These are phyloP conservation scores for Elachura formosa DNA, from an alignment of 2,113 vertebrate genomes.

Conservation along the genomic window DNA sequence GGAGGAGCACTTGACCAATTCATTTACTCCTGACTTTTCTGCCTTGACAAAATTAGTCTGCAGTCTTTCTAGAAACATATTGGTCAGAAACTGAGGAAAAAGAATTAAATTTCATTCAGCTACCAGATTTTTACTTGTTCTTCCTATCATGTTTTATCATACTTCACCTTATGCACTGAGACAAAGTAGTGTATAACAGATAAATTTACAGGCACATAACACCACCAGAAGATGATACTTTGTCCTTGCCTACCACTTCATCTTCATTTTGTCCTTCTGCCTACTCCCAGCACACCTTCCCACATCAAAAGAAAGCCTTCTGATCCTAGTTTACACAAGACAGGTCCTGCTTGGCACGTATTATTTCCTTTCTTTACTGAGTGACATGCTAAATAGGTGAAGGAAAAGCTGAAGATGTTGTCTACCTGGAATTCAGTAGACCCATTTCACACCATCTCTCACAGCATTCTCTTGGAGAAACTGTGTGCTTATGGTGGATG, in stretches of 20 bases:
- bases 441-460: fast-evolving
- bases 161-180: not conserved
- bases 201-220: not conserved
- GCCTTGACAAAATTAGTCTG: not conserved
- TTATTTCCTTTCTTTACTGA: not conserved
- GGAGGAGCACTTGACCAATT: not conserved
- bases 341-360: not conserved
- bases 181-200: not conserved
- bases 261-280: not conserved
- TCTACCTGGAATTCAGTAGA: not conserved
- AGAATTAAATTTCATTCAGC: not conserved
- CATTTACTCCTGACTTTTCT: not conserved
- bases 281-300: not conserved
- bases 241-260: not conserved
- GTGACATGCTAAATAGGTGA: not conserved
- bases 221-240: not conserved
- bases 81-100: not conserved
- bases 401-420: not conserved
- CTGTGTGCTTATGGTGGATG: not conserved
- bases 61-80: not conserved
- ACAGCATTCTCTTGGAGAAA: not conserved
- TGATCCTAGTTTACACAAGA: not conserved
- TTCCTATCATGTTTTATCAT: fast-evolving
- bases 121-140: not conserved
- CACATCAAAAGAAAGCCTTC: not conserved